Evolutionary conservation across 2,797 vertebrate genomes (phyloP), one percentile per base, ranked within the genome.

Genomic region (Anolis apletophallus): DNA sequence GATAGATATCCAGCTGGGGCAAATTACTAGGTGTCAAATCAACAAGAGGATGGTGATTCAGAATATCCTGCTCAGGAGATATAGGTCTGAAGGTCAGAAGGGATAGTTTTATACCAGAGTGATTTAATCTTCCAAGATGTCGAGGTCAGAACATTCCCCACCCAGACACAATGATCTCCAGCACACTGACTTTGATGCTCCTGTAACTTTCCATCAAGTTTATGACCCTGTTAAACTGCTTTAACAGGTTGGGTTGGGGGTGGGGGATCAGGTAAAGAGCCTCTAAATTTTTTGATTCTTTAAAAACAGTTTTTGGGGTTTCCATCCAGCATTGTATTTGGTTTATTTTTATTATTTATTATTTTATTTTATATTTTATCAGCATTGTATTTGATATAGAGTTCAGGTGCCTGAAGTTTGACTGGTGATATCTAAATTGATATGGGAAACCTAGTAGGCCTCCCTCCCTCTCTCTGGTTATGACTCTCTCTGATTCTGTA

Each of bases 1-100:
- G 76, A 85, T 23, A 73, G 36, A n/a, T 80, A 54, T 85, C 84
- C 77, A 73, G 84, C 77, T 72, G 68, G 76, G 76, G 57, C 75
- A 83, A 83, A 84, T 80, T 83, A 64, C 61, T 29, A 11, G 73
- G 75, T 64, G 46, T 79, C 69, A n/a, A 52, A 84, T 79, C 69
- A 84, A 84, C 81, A 84, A 87, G 64, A 84, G 68, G 55, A 55
- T 17, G 5, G 55, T 80, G 81, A 87, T 80, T 84, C 84, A 87
- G 59, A 73, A 46, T 23, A 73, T 80, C 86, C 54, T 80, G 55
- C 46, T 83, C 86, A 26, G 75, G 68, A 84, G 81, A 79, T 80
- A 29, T 32, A 80, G 23, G 46, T 73, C 55, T 73, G 68, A 67
- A 87, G 34, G 73, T 59, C 54, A 77, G 73, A 69, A 87, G 75